These are phyloP conservation scores for Borostomias antarcticus DNA, from an alignment of 2,797 vertebrate genomes.

Conservation along the genomic window DNA sequence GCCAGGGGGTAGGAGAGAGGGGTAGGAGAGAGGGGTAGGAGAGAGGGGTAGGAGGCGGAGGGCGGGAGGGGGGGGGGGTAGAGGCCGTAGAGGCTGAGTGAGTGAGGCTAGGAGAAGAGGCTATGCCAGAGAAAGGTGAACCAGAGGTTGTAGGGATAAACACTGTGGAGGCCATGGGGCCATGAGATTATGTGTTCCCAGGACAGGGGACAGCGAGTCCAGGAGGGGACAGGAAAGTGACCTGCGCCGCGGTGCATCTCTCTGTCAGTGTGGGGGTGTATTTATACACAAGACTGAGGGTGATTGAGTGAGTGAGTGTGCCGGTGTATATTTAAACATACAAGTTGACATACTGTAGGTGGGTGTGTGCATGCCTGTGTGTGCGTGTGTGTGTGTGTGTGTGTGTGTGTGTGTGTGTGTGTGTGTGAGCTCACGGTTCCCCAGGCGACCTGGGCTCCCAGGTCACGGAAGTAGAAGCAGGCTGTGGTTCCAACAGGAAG, in stretches of 20 bases:
- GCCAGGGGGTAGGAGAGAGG: background rate
- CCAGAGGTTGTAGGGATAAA: slow-evolving; percentile 71
- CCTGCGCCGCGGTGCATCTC: slow-evolving; percentile 48
- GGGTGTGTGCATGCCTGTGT: background rate
- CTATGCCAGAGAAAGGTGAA: slow-evolving; percentile 53
- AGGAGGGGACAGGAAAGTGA: slow-evolving; percentile 60
- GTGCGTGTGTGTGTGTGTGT: slow-evolving; percentile 19
- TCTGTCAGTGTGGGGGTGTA: slow-evolving; percentile 50
- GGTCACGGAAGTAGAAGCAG: slow-evolving; percentile 91
- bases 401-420: slow-evolving; percentile 22
- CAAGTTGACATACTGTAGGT: background rate
- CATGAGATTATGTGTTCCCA: slow-evolving; percentile 76
- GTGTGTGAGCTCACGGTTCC: slow-evolving; percentile 76
- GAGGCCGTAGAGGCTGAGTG: background rate
- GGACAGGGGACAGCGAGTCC: slow-evolving; percentile 59
- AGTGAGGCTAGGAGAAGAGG: slow-evolving; percentile 45
- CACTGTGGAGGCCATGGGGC: slow-evolving; percentile 68
- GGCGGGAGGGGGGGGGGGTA: slow-evolving; percentile 2
- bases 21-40: background rate
- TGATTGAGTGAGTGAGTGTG: slow-evolving; percentile 35
- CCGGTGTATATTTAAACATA: slow-evolving; percentile 47
- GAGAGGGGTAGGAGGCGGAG: slow-evolving; percentile 15
- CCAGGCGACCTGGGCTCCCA: slow-evolving; percentile 94
- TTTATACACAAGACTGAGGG: slow-evolving; percentile 47
- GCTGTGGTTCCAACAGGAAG: slow-evolving; percentile 95